A percentile compares a stretch with the other conserved stretches of the same genome.
Evolutionary conservation across 2,797 vertebrate genomes (phyloP).

Genomic region (Masticophis lateralis): DNA sequence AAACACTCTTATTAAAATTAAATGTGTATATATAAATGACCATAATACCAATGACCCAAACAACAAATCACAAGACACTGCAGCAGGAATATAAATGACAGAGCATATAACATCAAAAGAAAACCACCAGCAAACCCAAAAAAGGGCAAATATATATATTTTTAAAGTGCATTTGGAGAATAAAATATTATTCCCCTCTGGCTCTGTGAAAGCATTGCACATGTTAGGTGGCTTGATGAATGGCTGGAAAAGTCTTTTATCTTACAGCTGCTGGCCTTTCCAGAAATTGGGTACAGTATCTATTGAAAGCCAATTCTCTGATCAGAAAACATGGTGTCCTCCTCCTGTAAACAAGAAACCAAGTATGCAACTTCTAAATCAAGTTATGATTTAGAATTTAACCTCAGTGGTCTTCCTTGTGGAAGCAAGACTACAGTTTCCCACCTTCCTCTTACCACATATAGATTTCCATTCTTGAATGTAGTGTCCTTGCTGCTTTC

Average conservation of each 20-base stretch:
- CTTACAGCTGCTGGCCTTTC: not conserved
- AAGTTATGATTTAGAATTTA: not conserved
- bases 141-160: not conserved
- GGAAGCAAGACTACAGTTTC: not conserved
- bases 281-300: not conserved
- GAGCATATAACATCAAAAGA: not conserved
- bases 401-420: not conserved
- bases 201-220: not conserved
- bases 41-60: not conserved
- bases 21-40: not conserved
- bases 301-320: not conserved
- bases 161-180: not conserved
- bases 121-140: not conserved
- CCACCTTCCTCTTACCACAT: not conserved
- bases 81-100: not conserved
- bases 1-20: not conserved
- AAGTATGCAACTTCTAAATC: not conserved
- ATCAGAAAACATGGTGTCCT: not conserved
- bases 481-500: not conserved
- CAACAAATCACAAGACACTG: not conserved
- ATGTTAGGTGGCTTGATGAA: not conserved
- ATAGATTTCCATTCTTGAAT: not conserved
- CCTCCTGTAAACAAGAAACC: not conserved
- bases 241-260: not conserved
- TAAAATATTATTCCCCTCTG: not conserved